phyloP scores from a whole-genome alignment of 92 coral and sea anemone species.

The Paragorgia papillata region DNA sequence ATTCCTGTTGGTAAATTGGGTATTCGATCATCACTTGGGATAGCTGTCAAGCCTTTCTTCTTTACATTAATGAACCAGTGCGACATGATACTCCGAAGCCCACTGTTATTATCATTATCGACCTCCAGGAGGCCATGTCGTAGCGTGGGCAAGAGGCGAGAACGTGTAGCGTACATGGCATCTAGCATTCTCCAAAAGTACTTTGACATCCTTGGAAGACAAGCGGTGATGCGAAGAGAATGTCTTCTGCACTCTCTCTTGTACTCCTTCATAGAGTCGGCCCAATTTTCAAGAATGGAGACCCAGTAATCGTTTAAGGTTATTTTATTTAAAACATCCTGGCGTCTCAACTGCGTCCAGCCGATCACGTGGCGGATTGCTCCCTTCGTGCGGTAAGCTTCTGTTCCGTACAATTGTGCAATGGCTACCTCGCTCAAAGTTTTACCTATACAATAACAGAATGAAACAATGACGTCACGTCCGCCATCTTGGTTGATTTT shows the following conservation, averaged over 20 bases:
- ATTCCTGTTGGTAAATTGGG: neutral
- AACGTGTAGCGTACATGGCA: conserved; percentile 52
- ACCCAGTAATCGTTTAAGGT: conserved; percentile 46
- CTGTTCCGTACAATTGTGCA: conserved; percentile 75
- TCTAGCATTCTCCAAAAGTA: conserved; percentile 56
- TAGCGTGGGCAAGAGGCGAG: conserved; percentile 1
- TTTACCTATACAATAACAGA: too few species aligned
- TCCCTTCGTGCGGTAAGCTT: conserved; percentile 78
- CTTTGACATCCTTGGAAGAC: conserved; percentile 61
- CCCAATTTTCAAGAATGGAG: conserved; percentile 67
- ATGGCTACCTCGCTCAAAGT: conserved; percentile 29
- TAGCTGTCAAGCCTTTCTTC: conserved; percentile 12
- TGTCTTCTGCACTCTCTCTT: conserved; percentile 32
- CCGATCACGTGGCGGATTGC: conserved; percentile 80
- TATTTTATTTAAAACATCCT: conserved; percentile 7
- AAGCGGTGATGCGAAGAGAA: conserved; percentile 26
- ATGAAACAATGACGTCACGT: too few species aligned
- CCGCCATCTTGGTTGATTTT: too few species aligned
- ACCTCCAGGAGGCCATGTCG: conserved; percentile 5
- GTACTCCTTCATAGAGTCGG: conserved; percentile 49
- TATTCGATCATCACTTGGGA: conserved; percentile 15
- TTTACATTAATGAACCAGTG: conserved; percentile 29
- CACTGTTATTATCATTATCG: conserved; percentile 3
- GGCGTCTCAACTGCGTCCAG: conserved; percentile 64
- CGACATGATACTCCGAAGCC: conserved; percentile 21